A percentile compares a stretch with the other conserved stretches of the same genome.
phyloP scores from a whole-genome alignment of 2,113 vertebrate species.

The Pandion haliaetus region DNA sequence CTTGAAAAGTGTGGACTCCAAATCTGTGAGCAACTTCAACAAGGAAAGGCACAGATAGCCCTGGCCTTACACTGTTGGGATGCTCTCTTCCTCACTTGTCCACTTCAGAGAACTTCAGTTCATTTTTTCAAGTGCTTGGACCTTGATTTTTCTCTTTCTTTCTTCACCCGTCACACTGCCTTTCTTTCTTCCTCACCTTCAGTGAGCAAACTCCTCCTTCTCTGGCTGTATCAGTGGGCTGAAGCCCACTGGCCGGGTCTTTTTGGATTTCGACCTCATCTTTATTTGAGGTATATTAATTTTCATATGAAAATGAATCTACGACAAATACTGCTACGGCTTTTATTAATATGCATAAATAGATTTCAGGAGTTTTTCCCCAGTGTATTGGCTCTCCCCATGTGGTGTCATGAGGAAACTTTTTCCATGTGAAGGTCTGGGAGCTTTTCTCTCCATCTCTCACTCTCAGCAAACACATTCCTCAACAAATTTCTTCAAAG shows the following conservation, averaged over 20 bases:
- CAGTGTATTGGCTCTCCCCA: rapidly evolving
- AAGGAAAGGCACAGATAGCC: neutral
- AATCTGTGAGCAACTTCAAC: neutral
- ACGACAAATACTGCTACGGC: neutral
- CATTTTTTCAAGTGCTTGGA: neutral
- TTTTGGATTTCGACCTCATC: neutral
- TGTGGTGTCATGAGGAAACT: neutral
- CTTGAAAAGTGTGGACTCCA: neutral
- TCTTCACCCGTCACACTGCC: neutral
- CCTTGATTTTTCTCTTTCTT: neutral
- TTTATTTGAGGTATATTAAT: neutral
- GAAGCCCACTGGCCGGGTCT: neutral
- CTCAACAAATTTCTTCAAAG: neutral
- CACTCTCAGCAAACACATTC: neutral
- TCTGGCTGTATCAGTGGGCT: neutral
- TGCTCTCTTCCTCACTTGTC: neutral
- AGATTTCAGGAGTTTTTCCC: neutral
- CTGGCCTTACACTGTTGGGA: neutral
- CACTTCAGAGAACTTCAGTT: neutral
- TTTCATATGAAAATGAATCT: neutral
- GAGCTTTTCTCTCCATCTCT: neutral
- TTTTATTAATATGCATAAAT: neutral
- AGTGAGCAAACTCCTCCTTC: neutral
- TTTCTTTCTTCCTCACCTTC: neutral
- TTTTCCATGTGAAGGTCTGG: neutral